Evolutionary conservation across 2,888 invertebrate genomes (phyloP).

Genomic region (Hypomecis atomaria): DNA sequence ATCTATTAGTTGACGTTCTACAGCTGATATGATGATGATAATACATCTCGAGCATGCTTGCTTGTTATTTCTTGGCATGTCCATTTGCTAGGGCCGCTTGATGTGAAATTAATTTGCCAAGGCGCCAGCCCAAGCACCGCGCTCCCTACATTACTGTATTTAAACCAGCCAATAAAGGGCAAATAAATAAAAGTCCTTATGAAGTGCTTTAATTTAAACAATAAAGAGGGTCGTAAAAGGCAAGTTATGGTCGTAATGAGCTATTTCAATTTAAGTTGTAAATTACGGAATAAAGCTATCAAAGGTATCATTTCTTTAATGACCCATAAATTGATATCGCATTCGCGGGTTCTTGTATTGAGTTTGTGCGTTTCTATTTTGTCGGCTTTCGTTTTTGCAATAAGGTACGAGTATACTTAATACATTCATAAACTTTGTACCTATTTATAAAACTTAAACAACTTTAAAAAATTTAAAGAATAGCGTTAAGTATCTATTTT

Average conservation of each 20-base stretch:
- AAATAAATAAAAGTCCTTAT: constrained; percentile 16
- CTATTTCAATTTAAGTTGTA: constrained; percentile 27
- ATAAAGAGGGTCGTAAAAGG: constrained; percentile 21
- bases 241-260: constrained; percentile 20
- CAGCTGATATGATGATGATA: no score
- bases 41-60: no score
- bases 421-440: no score
- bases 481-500: no score
- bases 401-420: no score
- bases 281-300: constrained; percentile 28
- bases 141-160: background rate
- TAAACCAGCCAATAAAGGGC: constrained; percentile 10
- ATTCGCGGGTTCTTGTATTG: constrained; percentile 4
- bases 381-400: background rate
- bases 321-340: constrained; percentile 23
- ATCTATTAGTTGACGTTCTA: no score
- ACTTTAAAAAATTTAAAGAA: no score
- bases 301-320: constrained; percentile 20
- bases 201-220: constrained; percentile 27
- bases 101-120: background rate
- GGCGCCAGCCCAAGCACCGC: background rate
- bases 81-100: background rate
- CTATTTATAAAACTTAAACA: no score
- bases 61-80: no score
- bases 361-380: background rate